These are phyloP conservation scores for Cyprinodon variegatus DNA, from an alignment of 2,113 vertebrate genomes.

Conservation along the genomic window DNA sequence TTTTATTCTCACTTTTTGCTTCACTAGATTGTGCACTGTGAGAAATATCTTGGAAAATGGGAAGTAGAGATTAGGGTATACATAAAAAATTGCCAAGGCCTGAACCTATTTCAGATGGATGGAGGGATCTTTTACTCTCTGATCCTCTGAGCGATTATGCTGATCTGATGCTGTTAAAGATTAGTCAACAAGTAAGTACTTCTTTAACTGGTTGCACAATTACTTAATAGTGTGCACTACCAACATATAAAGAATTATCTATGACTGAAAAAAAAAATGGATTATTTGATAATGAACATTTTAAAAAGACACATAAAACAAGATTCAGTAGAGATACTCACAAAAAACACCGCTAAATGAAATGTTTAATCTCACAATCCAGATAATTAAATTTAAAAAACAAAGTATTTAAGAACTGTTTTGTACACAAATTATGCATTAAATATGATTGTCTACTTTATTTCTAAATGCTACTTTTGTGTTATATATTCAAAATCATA, in stretches of 20 bases:
- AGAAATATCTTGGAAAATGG: constrained; percentile 33
- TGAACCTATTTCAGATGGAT: constrained; percentile 43
- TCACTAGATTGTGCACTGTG: constrained; percentile 31
- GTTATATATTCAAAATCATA: too few species aligned
- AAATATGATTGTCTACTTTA: too few species aligned
- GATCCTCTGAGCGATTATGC: constrained; percentile 39
- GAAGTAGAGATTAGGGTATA: constrained; percentile 47
- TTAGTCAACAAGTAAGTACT: not conserved
- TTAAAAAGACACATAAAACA: not conserved
- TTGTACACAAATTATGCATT: too few species aligned
- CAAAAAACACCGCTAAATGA: not conserved
- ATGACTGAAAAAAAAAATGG: not conserved
- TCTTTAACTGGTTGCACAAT: not conserved
- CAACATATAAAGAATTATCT: not conserved
- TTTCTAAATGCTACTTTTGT: too few species aligned
- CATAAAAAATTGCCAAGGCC: constrained; percentile 41
- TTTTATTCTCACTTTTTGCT: constrained; percentile 41
- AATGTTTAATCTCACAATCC: not conserved
- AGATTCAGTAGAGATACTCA: not conserved
- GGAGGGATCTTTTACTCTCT: constrained; percentile 30
- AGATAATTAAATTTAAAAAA: not conserved
- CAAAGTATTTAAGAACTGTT: too few species aligned
- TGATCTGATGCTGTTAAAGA: constrained; percentile 25
- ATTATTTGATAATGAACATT: not conserved
- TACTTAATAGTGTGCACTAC: not conserved